These are phyloP conservation scores for Otolemur crassicaudatus DNA, from an alignment of 2,797 vertebrate genomes.

Conservation along the genomic window DNA sequence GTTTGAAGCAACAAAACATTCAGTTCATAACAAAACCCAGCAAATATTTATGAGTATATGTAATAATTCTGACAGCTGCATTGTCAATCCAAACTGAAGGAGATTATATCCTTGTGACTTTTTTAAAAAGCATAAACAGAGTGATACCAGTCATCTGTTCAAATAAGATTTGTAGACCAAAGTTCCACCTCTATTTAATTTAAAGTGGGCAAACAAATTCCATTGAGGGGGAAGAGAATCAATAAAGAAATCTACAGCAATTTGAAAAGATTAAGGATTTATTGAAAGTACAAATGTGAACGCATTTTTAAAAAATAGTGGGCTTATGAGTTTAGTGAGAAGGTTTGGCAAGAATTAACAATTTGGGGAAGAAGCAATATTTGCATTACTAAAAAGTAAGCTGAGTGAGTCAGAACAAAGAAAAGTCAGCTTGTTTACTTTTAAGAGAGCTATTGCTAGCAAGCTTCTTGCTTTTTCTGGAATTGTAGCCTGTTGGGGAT, in stretches of 20 bases:
- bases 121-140: rapidly evolving
- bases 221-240: neutral
- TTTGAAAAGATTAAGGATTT: neutral
- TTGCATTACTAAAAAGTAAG: neutral
- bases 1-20: neutral
- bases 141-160: neutral
- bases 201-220: neutral
- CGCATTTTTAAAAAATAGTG: neutral
- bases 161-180: neutral
- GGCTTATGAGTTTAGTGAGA: neutral
- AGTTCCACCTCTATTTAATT: neutral
- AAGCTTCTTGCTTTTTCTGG: no score
- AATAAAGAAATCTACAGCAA: neutral
- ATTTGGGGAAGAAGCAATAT: neutral
- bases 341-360: neutral
- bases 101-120: neutral
- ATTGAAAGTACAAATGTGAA: neutral
- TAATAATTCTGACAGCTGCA: neutral
- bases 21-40: neutral
- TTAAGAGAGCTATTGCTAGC: no score
- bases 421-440: no score
- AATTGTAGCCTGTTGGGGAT: no score
- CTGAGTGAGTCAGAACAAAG: no score
- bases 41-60: neutral
- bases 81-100: neutral